Percentiles rank a stretch among this genome's conserved stretches.
Evolutionary conservation across 2,888 invertebrate species (phyloP).

Genomic region (Cephus sareptanus): DNA sequence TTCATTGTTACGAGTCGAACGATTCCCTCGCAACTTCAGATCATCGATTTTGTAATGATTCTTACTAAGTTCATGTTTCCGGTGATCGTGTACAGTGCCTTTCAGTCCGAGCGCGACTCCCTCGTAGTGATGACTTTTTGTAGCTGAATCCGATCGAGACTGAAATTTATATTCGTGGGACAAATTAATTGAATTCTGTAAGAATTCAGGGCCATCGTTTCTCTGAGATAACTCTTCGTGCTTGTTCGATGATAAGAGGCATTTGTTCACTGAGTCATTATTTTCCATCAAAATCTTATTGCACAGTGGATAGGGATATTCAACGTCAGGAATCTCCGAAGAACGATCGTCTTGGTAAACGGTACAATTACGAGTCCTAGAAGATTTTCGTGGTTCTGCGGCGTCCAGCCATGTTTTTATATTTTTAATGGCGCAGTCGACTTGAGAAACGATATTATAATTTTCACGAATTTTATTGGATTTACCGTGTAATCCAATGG

Average conservation of each 20-base stretch:
- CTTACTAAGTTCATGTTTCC: neutral
- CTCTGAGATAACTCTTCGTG: neutral
- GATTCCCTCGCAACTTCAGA: neutral
- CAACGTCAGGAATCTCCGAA: neutral
- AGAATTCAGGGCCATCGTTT: neutral
- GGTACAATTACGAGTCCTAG: neutral
- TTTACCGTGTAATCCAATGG: constrained; percentile 1
- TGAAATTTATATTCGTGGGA: neutral
- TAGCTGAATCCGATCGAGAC: neutral
- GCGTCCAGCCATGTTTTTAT: neutral
- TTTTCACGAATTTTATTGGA: neutral
- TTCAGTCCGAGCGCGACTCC: neutral
- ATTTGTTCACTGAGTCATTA: neutral
- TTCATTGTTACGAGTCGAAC: neutral
- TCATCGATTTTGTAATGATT: neutral
- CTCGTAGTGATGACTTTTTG: neutral
- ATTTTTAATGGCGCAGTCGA: neutral
- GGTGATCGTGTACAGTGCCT: neutral
- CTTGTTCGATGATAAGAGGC: neutral
- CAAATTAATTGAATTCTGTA: neutral
- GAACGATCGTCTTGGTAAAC: neutral
- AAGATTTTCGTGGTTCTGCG: neutral
- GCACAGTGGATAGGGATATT: neutral
- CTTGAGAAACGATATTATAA: neutral
- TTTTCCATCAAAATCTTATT: neutral